These are phyloP conservation scores for Stenurella melanura DNA, from an alignment of 2,888 invertebrate species.

Conservation along the genomic window DNA sequence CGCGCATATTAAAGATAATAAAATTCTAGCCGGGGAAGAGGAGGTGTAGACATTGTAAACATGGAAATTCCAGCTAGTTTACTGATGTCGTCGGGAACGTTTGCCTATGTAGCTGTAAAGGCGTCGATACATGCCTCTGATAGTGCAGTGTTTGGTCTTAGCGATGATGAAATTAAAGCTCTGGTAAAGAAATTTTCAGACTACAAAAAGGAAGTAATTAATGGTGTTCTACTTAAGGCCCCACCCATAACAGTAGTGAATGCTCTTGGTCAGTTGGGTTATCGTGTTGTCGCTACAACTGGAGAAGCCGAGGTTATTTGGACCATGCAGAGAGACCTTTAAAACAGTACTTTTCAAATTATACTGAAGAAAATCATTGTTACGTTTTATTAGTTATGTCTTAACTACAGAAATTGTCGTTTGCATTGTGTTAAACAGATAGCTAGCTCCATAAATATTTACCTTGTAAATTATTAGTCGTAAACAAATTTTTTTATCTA, in stretches of 20 bases:
- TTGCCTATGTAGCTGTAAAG: conserved; percentile 86
- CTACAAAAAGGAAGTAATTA: conserved; percentile 78
- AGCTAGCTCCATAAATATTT: neutral
- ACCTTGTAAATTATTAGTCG: neutral
- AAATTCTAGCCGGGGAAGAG: conserved; percentile 47
- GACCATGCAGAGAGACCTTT: conserved; percentile 88
- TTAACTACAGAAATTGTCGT: neutral
- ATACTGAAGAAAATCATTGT: neutral
- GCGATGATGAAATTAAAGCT: conserved; percentile 81
- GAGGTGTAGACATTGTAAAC: conserved; percentile 45
- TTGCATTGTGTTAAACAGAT: neutral
- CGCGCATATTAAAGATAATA: conserved; percentile 44
- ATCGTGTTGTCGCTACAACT: conserved; percentile 85
- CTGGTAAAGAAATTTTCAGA: conserved; percentile 81
- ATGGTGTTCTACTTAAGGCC: conserved; percentile 83
- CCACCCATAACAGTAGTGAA: conserved; percentile 84
- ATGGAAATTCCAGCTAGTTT: conserved; percentile 72
- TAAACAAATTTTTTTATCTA: neutral
- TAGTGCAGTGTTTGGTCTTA: conserved; percentile 85
- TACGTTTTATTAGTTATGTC: neutral
- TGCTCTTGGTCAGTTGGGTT: conserved; percentile 84
- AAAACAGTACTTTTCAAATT: conserved; percentile 63
- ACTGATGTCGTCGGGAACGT: conserved; percentile 75
- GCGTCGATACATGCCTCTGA: conserved; percentile 86
- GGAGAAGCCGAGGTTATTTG: conserved; percentile 89